These are phyloP conservation scores for Ceratotherium simum DNA, from an alignment of 2,113 vertebrate species.

Conservation along the genomic window DNA sequence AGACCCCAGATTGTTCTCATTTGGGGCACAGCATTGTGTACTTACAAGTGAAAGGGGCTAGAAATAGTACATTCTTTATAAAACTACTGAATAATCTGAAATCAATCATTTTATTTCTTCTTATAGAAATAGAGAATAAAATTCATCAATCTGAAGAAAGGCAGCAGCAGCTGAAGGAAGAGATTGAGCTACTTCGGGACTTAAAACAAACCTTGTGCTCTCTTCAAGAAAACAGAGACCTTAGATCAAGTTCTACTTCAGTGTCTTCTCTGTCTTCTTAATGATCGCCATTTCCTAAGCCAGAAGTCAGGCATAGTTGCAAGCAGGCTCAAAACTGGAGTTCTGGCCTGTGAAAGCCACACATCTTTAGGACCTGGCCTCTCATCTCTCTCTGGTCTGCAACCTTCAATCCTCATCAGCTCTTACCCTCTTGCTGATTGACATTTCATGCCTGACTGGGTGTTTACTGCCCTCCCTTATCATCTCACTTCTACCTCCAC, in stretches of 20 bases:
- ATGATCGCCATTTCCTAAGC: not conserved
- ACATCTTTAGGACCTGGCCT: not conserved
- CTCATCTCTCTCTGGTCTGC: not conserved
- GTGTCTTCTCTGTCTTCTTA: not conserved
- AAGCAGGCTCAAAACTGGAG: not conserved
- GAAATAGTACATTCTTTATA: not conserved
- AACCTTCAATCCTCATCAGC: not conserved
- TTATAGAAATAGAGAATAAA: conserved; percentile 81
- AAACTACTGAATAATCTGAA: conserved; percentile 27
- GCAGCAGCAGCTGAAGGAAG: conserved; percentile 77
- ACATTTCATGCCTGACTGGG: not conserved
- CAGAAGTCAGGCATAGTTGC: not conserved
- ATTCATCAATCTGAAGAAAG: conserved; percentile 81
- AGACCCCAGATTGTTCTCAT: not conserved
- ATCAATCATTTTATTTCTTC: not conserved
- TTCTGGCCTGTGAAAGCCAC: not conserved
- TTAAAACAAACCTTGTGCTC: conserved; percentile 74
- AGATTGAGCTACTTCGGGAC: conserved; percentile 81
- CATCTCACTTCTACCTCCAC: not conserved
- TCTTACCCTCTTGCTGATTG: not conserved
- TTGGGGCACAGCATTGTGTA: not conserved
- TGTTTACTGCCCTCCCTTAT: not conserved
- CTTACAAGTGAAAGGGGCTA: not conserved
- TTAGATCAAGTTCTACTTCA: conserved; percentile 27
- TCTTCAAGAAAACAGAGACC: conserved; percentile 48